Evolutionary conservation across 2,113 vertebrate genomes (phyloP).

Genomic region (Arenaria interpres): DNA sequence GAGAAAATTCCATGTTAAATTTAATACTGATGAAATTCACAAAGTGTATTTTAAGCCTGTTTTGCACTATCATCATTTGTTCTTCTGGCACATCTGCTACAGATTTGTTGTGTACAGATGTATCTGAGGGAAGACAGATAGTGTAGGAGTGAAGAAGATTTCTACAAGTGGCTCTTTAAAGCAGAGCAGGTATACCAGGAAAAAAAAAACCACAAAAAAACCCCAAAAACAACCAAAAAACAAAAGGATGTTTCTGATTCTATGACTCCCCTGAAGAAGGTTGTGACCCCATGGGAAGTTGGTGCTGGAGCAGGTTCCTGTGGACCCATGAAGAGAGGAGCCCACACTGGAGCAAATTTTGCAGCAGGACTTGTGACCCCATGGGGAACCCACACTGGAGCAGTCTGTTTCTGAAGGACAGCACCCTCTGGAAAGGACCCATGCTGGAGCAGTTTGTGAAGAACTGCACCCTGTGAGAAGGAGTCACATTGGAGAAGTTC

Average conservation of each 20-base stretch:
- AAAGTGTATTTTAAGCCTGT: background rate
- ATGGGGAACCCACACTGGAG: background rate
- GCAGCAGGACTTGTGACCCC: background rate
- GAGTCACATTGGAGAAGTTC: background rate
- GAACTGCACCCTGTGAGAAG: background rate
- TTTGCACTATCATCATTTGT: background rate
- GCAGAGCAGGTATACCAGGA: background rate
- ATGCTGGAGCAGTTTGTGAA: background rate
- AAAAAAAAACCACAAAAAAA: background rate
- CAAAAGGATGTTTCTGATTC: background rate
- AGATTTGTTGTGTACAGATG: background rate
- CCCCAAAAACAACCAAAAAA: background rate
- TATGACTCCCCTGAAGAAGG: background rate
- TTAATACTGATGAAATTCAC: background rate
- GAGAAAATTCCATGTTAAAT: background rate
- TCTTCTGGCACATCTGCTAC: background rate
- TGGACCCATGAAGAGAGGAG: background rate
- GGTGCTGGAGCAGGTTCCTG: background rate
- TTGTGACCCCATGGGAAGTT: background rate
- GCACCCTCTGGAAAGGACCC: background rate
- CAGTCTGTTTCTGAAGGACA: background rate
- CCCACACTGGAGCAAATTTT: background rate
- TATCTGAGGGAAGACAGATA: background rate
- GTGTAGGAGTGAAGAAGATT: background rate
- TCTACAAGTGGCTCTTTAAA: background rate